phyloP scores from a whole-genome alignment of 1,140 invertebrate genomes.

The Branchinecta lynchi region DNA sequence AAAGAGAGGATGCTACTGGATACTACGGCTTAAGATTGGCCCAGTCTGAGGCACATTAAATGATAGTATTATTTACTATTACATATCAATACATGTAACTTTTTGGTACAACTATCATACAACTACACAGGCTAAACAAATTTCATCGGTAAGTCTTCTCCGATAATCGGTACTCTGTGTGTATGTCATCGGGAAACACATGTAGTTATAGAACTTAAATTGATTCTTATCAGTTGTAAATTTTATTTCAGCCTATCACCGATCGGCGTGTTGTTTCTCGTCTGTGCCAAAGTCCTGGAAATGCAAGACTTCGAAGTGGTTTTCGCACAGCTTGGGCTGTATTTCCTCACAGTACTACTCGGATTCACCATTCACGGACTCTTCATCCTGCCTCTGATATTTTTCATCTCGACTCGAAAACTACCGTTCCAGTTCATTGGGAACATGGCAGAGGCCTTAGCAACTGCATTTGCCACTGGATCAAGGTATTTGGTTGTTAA shows the following conservation, averaged over 20 bases:
- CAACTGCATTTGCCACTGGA: constrained; percentile 36
- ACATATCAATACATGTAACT: too few species aligned
- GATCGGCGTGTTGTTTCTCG: constrained; percentile 50
- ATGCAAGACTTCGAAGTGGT: constrained; percentile 36
- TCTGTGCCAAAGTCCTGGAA: constrained; percentile 40
- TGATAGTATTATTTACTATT: too few species aligned
- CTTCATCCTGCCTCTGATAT: constrained; percentile 32
- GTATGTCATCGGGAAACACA: too few species aligned
- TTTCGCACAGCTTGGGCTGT: constrained; percentile 37
- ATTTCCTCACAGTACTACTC: constrained; percentile 35
- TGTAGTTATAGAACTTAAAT: too few species aligned
- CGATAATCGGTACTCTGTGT: too few species aligned
- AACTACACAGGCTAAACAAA: too few species aligned
- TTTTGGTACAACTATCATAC: too few species aligned
- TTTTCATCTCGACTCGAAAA: constrained; percentile 30
- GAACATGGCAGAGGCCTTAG: constrained; percentile 34
- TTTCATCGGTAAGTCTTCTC: too few species aligned
- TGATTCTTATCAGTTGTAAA: too few species aligned
- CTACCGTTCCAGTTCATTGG: constrained; percentile 34
- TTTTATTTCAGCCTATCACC: constrained; percentile 43
- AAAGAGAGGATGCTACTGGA: too few species aligned
- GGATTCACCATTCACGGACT: constrained; percentile 36
- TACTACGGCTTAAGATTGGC: too few species aligned
- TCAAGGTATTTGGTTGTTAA: constrained; percentile 19
- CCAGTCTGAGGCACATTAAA: too few species aligned